A percentile compares a stretch with the other conserved stretches of the same genome.
Evolutionary conservation across 2,113 vertebrate species (phyloP).

Genomic region (Nannobrachium achirus): DNA sequence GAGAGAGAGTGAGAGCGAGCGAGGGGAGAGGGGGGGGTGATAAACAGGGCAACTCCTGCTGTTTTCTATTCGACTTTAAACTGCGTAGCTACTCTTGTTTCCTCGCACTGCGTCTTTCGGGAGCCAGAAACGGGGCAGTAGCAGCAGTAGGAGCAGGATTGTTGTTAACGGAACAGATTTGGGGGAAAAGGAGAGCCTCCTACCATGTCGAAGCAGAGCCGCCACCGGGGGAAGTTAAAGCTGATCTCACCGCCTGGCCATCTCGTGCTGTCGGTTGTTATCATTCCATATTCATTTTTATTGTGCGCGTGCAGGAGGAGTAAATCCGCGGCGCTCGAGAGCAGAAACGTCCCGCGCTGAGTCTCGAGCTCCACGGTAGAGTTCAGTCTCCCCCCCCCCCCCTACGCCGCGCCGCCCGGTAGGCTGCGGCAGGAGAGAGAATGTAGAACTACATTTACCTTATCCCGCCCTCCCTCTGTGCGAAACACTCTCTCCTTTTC

Average conservation of each 20-base stretch:
- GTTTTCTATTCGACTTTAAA: slow-evolving; percentile 51
- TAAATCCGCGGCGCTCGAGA: slow-evolving; percentile 61
- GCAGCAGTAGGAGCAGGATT: slow-evolving; percentile 23
- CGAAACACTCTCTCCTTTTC: neutral
- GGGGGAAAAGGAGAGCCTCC: slow-evolving; percentile 26
- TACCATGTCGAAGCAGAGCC: slow-evolving; percentile 83
- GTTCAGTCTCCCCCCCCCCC: slow-evolving; percentile 5
- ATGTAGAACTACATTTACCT: slow-evolving; percentile 51
- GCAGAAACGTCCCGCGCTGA: slow-evolving; percentile 76
- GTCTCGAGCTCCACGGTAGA: slow-evolving; percentile 60
- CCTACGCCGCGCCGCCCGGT: slow-evolving; percentile 42
- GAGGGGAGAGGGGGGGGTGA: neutral
- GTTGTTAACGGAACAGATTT: slow-evolving; percentile 54
- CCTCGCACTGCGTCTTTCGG: slow-evolving; percentile 66
- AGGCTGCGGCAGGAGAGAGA: slow-evolving; percentile 68
- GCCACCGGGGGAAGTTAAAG: slow-evolving; percentile 70
- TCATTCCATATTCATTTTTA: slow-evolving; percentile 63
- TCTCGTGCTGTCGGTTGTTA: slow-evolving; percentile 61
- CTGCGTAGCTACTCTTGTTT: slow-evolving; percentile 58
- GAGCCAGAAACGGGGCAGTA: slow-evolving; percentile 37
- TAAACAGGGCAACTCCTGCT: neutral
- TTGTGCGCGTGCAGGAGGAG: neutral
- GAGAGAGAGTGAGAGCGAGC: neutral
- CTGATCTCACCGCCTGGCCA: slow-evolving; percentile 74
- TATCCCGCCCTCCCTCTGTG: slow-evolving; percentile 3